These are phyloP conservation scores for Antheraea yamamai DNA, from an alignment of 2,888 invertebrate species.

Conservation along the genomic window DNA sequence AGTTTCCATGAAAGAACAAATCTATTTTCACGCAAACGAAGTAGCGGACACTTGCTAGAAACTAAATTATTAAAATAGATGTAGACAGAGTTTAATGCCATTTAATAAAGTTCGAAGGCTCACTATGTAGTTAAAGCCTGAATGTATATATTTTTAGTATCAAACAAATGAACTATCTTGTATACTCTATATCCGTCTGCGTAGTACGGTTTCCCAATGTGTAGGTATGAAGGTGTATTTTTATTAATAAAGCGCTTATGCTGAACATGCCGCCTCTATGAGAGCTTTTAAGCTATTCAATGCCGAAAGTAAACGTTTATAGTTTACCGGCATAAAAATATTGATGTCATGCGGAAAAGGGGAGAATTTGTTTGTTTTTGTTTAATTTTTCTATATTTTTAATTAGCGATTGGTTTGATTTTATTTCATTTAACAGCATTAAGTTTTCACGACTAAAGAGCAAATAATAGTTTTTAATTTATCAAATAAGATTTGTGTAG, in stretches of 20 bases:
- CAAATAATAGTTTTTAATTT: not conserved
- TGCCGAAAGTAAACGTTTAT: conserved; percentile 35
- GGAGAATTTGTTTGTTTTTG: not conserved
- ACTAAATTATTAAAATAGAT: no score
- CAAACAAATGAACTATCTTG: conserved; percentile 7
- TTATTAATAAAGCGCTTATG: conserved; percentile 73
- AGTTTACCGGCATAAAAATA: conserved; percentile 29
- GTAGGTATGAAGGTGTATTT: conserved; percentile 59
- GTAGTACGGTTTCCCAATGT: not conserved
- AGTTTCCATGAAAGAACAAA: no score
- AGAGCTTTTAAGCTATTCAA: conserved; percentile 56
- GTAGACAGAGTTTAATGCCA: no score
- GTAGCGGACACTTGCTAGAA: no score
- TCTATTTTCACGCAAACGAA: no score
- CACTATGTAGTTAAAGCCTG: no score
- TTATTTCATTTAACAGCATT: no score
- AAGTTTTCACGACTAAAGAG: not conserved
- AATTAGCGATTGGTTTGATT: not conserved
- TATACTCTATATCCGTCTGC: not conserved
- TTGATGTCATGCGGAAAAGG: not conserved
- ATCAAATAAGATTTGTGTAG: not conserved
- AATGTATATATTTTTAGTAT: not conserved
- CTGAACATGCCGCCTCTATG: conserved; percentile 42
- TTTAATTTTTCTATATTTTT: not conserved
- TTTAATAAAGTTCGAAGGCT: no score